A percentile compares a stretch with the other conserved stretches of the same genome.
Conservation (phyloP, 2,113 vertebrate species). For the Epinephelus lanceolatus region DNA sequence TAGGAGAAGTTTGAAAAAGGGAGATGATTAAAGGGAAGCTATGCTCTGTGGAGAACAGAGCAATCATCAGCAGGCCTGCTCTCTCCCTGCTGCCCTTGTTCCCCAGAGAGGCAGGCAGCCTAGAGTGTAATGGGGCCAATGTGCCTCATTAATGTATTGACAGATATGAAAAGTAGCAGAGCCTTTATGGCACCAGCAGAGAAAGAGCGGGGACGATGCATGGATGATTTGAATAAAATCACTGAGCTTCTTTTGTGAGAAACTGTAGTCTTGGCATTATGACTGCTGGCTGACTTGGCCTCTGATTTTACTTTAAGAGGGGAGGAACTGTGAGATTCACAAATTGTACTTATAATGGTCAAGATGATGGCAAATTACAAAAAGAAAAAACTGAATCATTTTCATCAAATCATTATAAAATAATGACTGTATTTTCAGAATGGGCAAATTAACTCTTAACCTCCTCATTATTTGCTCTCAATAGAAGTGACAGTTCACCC, state of each 20-base stretch:
- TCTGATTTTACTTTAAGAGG: not conserved
- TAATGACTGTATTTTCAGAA: not conserved
- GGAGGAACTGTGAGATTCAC: not conserved
- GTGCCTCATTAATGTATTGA: conserved; percentile 81
- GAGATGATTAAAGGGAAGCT: conserved; percentile 83
- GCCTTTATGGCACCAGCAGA: conserved; percentile 48
- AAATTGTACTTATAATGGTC: not conserved
- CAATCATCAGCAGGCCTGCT: conserved; percentile 71
- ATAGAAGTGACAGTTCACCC: too few species aligned
- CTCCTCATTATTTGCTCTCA: not conserved
- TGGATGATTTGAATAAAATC: conserved; percentile 5
- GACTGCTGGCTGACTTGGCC: not conserved
- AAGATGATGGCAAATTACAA: not conserved
- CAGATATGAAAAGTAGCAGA: conserved; percentile 76
- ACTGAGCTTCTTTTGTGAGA: conserved; percentile 8
- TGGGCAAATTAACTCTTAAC: not conserved
- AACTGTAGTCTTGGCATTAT: not conserved
- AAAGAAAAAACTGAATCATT: not conserved
- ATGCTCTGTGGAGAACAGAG: conserved; percentile 76
- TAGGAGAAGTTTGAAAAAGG: conserved; percentile 74
- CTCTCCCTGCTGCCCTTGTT: conserved; percentile 65
- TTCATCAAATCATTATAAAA: not conserved
- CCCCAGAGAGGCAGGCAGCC: conserved; percentile 65
- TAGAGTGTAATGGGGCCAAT: conserved; percentile 76
- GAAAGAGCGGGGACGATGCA: conserved; percentile 9